Evolutionary conservation across 2,888 invertebrate genomes (phyloP).

Genomic region (Notocelia uddmanniana): DNA sequence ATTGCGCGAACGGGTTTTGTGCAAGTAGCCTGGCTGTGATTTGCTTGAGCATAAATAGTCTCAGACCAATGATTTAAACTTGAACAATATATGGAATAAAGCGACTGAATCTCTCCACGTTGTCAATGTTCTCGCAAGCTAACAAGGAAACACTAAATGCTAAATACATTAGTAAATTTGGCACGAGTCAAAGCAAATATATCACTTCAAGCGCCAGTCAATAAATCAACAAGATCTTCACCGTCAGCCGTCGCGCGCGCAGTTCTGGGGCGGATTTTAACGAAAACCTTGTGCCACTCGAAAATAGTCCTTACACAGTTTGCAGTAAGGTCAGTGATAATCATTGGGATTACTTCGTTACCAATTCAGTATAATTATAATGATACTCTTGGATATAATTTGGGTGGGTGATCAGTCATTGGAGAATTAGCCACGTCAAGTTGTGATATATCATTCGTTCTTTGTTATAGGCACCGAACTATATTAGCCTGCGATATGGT

Average conservation of each 20-base stretch:
- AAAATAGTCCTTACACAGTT: background rate
- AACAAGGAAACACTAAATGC: slow-evolving; percentile 30
- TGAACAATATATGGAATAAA: background rate
- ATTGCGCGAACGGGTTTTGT: no score
- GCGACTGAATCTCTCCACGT: background rate
- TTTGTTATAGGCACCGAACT: background rate
- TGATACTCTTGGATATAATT: background rate
- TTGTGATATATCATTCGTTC: background rate
- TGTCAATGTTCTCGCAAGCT: slow-evolving; percentile 15
- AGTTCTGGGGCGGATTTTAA: slow-evolving; percentile 1
- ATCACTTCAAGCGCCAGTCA: slow-evolving; percentile 44
- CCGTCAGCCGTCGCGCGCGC: slow-evolving; percentile 28
- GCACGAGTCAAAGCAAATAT: slow-evolving; percentile 39
- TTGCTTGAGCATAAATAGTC: no score
- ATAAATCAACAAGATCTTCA: slow-evolving; percentile 43
- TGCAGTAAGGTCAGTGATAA: background rate
- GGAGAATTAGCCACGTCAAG: slow-evolving; percentile 2
- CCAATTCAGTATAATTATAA: no score
- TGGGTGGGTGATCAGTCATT: background rate
- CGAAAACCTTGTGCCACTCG: background rate
- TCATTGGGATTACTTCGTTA: background rate
- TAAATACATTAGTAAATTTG: slow-evolving; percentile 38
- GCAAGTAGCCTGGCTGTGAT: no score
- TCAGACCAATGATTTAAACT: background rate
- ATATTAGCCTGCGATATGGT: no score